phyloP scores from a whole-genome alignment of 2,888 invertebrate species.

The Drosophila subquinaria region DNA sequence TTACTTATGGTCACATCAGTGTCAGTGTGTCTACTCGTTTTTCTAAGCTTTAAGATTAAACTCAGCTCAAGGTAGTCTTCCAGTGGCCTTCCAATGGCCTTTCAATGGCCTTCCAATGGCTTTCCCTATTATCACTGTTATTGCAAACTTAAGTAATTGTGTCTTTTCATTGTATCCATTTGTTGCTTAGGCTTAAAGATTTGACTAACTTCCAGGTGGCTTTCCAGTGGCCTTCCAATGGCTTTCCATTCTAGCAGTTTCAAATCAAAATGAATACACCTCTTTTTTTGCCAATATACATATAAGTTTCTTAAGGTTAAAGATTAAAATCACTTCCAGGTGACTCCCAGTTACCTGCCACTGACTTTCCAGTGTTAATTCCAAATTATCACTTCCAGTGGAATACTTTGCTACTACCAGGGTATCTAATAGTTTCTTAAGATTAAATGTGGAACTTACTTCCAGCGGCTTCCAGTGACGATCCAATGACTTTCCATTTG shows the following conservation, averaged over 20 bases:
- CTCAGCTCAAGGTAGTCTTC: background rate
- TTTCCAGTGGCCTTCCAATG: constrained; percentile 3
- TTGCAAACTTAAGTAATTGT: no score
- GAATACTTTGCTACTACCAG: background rate
- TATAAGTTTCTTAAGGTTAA: no score
- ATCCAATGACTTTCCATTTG: background rate
- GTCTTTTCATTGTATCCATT: background rate
- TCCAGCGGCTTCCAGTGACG: background rate
- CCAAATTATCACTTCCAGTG: background rate
- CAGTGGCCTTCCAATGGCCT: no score
- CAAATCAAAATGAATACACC: no score
- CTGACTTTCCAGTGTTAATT: constrained; percentile 1
- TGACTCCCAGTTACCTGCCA: constrained; percentile 4
- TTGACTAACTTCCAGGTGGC: background rate
- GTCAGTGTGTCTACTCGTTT: background rate
- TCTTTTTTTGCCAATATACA: no score
- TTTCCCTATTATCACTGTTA: no score
- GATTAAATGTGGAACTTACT: background rate
- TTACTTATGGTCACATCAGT: no score
- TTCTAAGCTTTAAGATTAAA: no score
- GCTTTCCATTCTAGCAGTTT: background rate
- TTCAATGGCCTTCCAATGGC: no score
- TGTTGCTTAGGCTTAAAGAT: background rate
- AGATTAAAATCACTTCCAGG: background rate
- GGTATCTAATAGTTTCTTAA: background rate